Evolutionary conservation across 2,113 vertebrate genomes (phyloP), one percentile per base, ranked within the genome.

Genomic region (Delphinus delphis): DNA sequence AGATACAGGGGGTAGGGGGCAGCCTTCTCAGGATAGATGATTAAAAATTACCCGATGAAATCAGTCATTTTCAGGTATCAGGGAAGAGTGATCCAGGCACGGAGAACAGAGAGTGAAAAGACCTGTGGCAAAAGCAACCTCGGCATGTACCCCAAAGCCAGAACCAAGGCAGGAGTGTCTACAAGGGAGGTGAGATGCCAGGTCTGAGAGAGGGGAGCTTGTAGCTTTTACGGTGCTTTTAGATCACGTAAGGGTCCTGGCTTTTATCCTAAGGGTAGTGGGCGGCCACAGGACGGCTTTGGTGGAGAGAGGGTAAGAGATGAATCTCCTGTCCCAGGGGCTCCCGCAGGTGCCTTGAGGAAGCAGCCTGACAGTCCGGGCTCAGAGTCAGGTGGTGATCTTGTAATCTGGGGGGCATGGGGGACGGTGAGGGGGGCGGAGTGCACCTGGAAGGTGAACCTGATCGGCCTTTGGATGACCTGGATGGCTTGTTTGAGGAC

Each of bases 121-220:
- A 20, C 11, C 38, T 23, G 11, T 5, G 26, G 11, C 0, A 71
- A 4, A 41, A 67, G 31, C 15, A 25, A 13, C 53, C 3, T 63
- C 63, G 26, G 1, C 6, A 2, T 9, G 1, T 94, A 4, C 12
- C 36, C 4, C 21, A 12, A 4, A 63, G 17, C 3, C 0, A 10
- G 13, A n/a, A 9, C 14, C 28, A 58, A 50, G 13, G 6, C 41
- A 28, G n/a, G 2, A 8, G 47, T 77, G 9, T 7, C n/a, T n/a
- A 4, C 47, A 74, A 23, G 23, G 31, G 20, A 79, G 28, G 23
- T 25, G 21, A 33, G 18, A 58, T 38, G 23, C 28, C 20, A 68
- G 23, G 5, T 93, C 9, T 41, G 5, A 73, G 25, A 55, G 28
- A 3, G 6, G 28, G 25, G 25, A 7, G 6, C 20, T 8, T 9